Evolutionary conservation across 2,888 invertebrate species (phyloP), one percentile per base, ranked within the genome.

Genomic region (Cartodere bifasciata): DNA sequence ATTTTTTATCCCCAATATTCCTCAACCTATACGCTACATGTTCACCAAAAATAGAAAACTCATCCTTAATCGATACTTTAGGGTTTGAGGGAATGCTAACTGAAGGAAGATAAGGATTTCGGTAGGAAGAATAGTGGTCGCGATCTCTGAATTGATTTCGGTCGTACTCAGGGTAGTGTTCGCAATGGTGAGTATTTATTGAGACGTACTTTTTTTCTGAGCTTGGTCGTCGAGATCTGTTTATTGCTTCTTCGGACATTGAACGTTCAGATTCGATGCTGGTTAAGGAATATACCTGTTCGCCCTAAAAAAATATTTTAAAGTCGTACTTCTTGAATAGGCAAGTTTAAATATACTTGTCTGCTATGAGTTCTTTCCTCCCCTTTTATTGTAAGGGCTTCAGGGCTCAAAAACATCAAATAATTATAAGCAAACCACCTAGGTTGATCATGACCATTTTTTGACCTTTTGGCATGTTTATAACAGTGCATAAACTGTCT

Each of bases 401-500:
- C 32, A 1, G 32, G 28, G 16, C 28, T 21, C 3, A 32, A 24
- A 10, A 32, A 32, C n/a, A 23, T 32, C 2, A 32, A 14, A 10
- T 16, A 28, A 15, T 28, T 32, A 17, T 32, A 32, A 4, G 28
- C 32, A 16, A 32, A 32, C 32, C 32, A 32, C 24, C 28, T 32
- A 7, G 32, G 32, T 4, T 32, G 32, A 11, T 23, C 14, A 7
- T 32, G 28, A 3, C 32, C 32, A 10, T 16, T 32, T 7, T 22
- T 16, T 17, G 20, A 6, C 10, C 28, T 32, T 20, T 32, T 32
- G 12, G 17, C 13, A 9, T 22, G 23, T 15, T 32, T 32, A 14
- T 32, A 32, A 21, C 32, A 32, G 11, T 32, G 28, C 32, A 32
- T 32, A 13, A 32, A 32, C 14, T 32, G 32, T 13, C 28, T 32